Evolutionary conservation across 2,888 invertebrate species (phyloP).

Genomic region (Nephrotoma flavescens): DNA sequence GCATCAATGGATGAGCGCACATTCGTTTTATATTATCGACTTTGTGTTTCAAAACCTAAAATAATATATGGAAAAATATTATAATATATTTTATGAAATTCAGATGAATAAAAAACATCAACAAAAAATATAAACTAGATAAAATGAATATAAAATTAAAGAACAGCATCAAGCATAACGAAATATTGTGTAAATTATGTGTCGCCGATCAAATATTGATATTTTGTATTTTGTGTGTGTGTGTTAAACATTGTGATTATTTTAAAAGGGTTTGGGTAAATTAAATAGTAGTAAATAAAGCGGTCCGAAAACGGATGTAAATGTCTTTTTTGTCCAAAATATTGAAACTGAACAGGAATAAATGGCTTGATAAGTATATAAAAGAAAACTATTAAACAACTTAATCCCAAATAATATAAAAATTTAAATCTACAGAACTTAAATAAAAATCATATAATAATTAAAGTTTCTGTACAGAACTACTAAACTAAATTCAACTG

Average conservation of each 20-base stretch:
- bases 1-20: slow-evolving; percentile 89
- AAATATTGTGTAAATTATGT: neutral
- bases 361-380: neutral
- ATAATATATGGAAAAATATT: neutral
- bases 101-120: slow-evolving; percentile 10
- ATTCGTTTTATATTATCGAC: slow-evolving; percentile 90
- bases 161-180: neutral
- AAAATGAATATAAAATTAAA: neutral
- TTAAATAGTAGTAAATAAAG: neutral
- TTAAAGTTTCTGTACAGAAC: neutral
- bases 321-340: neutral
- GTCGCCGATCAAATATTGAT: too few species aligned
- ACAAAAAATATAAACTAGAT: slow-evolving; percentile 1
- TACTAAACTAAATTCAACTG: neutral
- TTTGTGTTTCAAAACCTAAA: slow-evolving; percentile 82
- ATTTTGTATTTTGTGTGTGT: too few species aligned
- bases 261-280: too few species aligned
- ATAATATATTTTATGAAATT: neutral
- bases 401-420: neutral
- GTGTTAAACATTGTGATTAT: too few species aligned
- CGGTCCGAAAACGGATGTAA: neutral
- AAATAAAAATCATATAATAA: neutral
- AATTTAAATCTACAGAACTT: neutral
- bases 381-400: neutral
- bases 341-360: neutral